These are phyloP conservation scores for Ranitomeya imitator DNA, from an alignment of 2,113 vertebrate species.

Conservation along the genomic window DNA sequence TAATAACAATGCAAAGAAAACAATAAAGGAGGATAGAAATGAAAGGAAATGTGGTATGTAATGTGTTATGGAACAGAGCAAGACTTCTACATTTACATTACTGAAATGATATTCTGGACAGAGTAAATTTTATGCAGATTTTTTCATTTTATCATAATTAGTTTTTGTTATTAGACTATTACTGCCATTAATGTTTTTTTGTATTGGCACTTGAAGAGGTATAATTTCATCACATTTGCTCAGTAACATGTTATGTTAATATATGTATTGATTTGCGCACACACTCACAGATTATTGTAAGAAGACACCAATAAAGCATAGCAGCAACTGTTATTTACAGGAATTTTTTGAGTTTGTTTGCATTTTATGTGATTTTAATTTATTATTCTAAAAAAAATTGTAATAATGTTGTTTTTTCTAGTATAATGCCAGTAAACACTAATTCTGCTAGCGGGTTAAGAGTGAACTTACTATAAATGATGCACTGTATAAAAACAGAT, in stretches of 20 bases:
- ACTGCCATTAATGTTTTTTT: not conserved
- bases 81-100: not conserved
- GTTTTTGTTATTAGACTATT: not conserved
- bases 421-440: not conserved
- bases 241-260: not conserved
- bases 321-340: not conserved
- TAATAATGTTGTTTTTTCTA: not conserved
- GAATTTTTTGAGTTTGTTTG: not conserved
- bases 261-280: not conserved
- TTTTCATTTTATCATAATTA: not conserved
- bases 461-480: not conserved
- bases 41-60: not conserved
- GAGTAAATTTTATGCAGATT: not conserved
- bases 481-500: not conserved
- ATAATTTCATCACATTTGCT: not conserved
- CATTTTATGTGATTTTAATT: not conserved
- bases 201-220: not conserved
- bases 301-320: not conserved
- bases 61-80: not conserved
- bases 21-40: slow-evolving; percentile 1
- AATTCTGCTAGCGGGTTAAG: not conserved
- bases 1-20: not conserved
- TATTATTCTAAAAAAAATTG: not conserved
- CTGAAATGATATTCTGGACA: not conserved
- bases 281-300: not conserved